Percentiles rank a stretch among this genome's conserved stretches.
Evolutionary conservation across 1,140 invertebrate species (phyloP).

Genomic region (Pogonognathellus flavescens): DNA sequence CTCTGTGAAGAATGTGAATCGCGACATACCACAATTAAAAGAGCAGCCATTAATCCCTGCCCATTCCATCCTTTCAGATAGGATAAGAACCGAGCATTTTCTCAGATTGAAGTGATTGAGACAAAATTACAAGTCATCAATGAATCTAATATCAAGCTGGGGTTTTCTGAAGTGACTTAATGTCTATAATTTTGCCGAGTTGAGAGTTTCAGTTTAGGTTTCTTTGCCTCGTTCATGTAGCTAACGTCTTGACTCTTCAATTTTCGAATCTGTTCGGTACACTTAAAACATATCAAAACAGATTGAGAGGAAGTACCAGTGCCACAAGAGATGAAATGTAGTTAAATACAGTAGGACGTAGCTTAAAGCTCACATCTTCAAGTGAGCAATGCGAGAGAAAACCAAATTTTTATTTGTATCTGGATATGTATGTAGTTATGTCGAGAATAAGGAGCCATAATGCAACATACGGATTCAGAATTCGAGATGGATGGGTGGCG

Average conservation of each 20-base stretch:
- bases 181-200: constrained; percentile 64
- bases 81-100: constrained; percentile 54
- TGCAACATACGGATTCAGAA: constrained; percentile 24
- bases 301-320: constrained; percentile 20
- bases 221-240: constrained; percentile 36
- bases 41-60: constrained; percentile 60
- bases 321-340: constrained; percentile 39
- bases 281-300: constrained; percentile 5
- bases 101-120: constrained; percentile 63
- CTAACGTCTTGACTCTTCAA: constrained; percentile 37
- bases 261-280: constrained; percentile 36
- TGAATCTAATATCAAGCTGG: constrained; percentile 60
- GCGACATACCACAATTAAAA: constrained; percentile 63
- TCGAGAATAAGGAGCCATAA: constrained; percentile 33
- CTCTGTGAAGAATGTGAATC: constrained; percentile 38
- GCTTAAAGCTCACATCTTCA: constrained; percentile 40
- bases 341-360: constrained; percentile 27
- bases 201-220: constrained; percentile 49
- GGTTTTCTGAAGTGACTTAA: constrained; percentile 56
- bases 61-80: constrained; percentile 55
- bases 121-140: constrained; percentile 65
- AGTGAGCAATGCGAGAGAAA: background rate
- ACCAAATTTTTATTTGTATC: constrained; percentile 38
- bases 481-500: constrained; percentile 40
- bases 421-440: background rate